Base-by-base conservation (phyloP, 2,888 invertebrate genomes). In the Sarcophaga variegata region DNA sequence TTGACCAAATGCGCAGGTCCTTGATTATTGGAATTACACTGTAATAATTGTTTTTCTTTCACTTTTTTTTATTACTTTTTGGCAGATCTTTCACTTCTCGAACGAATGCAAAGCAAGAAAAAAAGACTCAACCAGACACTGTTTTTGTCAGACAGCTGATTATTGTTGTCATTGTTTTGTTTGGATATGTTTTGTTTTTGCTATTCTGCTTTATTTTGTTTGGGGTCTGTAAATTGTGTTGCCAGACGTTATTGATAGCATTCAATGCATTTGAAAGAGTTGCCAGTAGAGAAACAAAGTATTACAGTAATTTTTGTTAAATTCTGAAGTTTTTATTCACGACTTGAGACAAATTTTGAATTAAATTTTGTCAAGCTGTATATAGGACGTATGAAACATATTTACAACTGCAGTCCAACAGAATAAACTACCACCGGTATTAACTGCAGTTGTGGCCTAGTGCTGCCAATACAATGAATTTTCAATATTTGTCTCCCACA, bases 1-100 rank as follows among this genome's bases (percentile, higher is more conserved):
- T 59, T 64, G 12, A 69, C 20, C n/a, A 67, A 72, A 17, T 82
- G 87, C 87, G 87, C 87, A 87, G 60, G 83, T 82, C 79, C 87
- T 84, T 69, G 22, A 17, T 63, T 25, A 71, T 64, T 84, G 79
- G 84, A 84, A 83, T 81, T 69, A 67, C 27, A 63, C 22, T 54
- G 54, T 54, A 25, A 59, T 71, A 47, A 12, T 49, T 59, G 54
- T 71, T 10, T 71, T 71, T 25, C 17, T 17, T 54, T 54, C 1
- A 54, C 17, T 54, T 14, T 17, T 71, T 83, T 75, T 76, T 75
- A 62, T 60, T 74, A 20, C 60, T 63, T 75, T 59, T 62, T 71
- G 81, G 49, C 64, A 75, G 20, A 6, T 79, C 64, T 63, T n/a
- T 45, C 67, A 66, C 62, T 37, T 77, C 67, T 67, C 5, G 4